Conservation (phyloP, 2,113 vertebrate genomes). For the Microtus richardsoni region DNA sequence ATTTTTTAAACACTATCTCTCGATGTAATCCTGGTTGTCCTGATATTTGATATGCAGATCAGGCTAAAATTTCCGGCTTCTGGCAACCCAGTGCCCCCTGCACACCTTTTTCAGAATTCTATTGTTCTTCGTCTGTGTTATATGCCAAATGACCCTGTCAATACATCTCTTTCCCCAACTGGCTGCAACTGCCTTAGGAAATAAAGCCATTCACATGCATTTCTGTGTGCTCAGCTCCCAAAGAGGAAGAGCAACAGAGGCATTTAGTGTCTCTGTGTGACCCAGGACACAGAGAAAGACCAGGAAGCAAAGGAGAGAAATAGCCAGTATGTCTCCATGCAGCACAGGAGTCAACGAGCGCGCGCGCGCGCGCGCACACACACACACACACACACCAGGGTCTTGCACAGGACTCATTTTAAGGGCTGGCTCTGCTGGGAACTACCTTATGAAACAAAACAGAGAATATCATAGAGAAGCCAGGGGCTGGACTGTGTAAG, state of each 20-base stretch:
- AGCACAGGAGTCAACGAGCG: fast-evolving
- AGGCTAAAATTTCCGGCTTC: background rate
- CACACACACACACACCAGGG: too few species aligned
- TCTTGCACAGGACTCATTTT: background rate
- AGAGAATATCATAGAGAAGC: background rate
- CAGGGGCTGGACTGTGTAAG: background rate
- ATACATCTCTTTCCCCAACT: background rate
- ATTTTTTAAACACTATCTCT: background rate
- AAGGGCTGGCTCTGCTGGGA: background rate
- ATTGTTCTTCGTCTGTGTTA: background rate
- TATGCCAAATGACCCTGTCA: background rate
- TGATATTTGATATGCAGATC: background rate
- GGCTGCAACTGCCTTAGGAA: background rate
- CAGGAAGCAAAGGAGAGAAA: background rate
- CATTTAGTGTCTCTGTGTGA: background rate
- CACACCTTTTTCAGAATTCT: background rate
- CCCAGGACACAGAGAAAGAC: background rate
- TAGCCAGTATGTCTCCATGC: background rate
- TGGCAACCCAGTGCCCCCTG: background rate
- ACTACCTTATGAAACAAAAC: background rate
- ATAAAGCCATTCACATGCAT: background rate
- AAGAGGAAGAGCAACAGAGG: background rate
- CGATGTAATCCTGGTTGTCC: background rate
- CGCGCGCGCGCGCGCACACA: too few species aligned
- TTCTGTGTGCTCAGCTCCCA: background rate